These are phyloP conservation scores for Drosophila lacertosa DNA, from an alignment of 1,140 invertebrate genomes.

Conservation along the genomic window DNA sequence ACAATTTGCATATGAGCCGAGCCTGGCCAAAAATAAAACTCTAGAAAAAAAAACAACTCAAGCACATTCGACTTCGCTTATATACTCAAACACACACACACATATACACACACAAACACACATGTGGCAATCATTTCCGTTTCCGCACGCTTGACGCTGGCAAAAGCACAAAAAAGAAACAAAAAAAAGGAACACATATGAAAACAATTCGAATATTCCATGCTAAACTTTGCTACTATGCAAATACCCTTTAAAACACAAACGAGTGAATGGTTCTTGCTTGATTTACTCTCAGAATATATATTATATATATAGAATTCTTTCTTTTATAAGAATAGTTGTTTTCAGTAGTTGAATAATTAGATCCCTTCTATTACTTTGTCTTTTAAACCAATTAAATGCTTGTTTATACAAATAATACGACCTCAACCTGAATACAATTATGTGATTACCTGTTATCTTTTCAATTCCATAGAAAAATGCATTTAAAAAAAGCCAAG, in stretches of 20 bases:
- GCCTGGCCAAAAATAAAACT: conserved; percentile 40
- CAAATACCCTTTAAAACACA: conserved; percentile 12
- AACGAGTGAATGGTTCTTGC: too few species aligned
- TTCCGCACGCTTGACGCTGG: conserved; percentile 79
- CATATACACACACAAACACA: conserved; percentile 31
- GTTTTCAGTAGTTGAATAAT: too few species aligned
- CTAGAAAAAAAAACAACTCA: conserved; percentile 46
- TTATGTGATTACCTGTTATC: too few species aligned
- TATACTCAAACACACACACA: conserved; percentile 33
- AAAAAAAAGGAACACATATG: conserved; percentile 28
- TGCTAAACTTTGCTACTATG: background rate
- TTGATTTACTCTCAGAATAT: too few species aligned
- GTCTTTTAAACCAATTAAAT: too few species aligned
- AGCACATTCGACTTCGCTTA: conserved; percentile 55
- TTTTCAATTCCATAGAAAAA: background rate
- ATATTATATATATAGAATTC: background rate
- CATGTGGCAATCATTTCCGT: conserved; percentile 72
- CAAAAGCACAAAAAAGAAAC: conserved; percentile 54
- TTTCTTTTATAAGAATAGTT: too few species aligned
- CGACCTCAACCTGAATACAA: too few species aligned
- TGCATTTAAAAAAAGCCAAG: too few species aligned
- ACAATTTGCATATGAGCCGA: conserved; percentile 73
- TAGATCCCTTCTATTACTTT: too few species aligned
- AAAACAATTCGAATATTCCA: conserved; percentile 11
- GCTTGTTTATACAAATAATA: too few species aligned